Evolutionary conservation across 35 echinoderm and acorn worm species (phyloP).

Genomic region (Apostichopus japonicus): DNA sequence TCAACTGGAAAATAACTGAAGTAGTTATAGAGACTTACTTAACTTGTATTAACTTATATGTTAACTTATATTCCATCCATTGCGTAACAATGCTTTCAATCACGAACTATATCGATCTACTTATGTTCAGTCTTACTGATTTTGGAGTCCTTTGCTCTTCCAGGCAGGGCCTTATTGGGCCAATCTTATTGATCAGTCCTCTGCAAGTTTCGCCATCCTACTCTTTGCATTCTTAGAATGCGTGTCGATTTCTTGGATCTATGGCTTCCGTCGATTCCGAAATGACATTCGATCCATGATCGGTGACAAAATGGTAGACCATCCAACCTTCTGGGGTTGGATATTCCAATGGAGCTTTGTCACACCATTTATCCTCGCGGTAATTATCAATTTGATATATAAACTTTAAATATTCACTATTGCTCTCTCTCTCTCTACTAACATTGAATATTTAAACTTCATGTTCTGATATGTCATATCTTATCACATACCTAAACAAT

Average conservation of each 20-base stretch:
- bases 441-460: no score
- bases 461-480: no score
- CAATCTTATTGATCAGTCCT: conserved; percentile 36
- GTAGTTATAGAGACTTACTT: no score
- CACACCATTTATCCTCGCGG: conserved; percentile 25
- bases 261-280: conserved; percentile 57
- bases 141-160: background rate
- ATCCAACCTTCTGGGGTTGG: conserved; percentile 52
- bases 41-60: no score
- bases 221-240: conserved; percentile 48
- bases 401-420: no score
- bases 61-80: no score
- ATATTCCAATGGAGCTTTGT: conserved; percentile 36
- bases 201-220: conserved; percentile 41
- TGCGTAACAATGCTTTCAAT: no score
- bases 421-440: no score
- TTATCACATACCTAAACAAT: no score
- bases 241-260: conserved; percentile 45
- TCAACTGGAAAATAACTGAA: no score
- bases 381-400: background rate
- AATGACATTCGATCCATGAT: conserved; percentile 75
- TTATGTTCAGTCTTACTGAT: no score
- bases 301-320: conserved; percentile 50
- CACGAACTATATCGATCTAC: no score
- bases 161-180: conserved; percentile 52